Percentiles rank a stretch among this genome's conserved stretches.
Conservation (phyloP, 2,797 vertebrate species). For the Crenichthys baileyi region DNA sequence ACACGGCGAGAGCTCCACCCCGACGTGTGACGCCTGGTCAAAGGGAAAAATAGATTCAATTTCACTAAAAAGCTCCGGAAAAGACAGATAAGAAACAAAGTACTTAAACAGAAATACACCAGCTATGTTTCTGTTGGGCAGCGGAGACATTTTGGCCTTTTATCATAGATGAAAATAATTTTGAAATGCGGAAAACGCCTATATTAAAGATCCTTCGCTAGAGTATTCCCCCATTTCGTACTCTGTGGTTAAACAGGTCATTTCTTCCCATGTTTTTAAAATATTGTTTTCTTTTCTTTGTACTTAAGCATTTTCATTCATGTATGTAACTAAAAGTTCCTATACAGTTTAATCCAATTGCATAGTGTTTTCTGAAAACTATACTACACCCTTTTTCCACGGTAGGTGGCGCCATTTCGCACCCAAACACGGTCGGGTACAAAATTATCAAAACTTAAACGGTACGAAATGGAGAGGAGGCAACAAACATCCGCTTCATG, state of each 20-base stretch:
- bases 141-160: background rate
- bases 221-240: too few species aligned
- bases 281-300: background rate
- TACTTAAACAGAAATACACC: background rate
- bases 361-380: too few species aligned
- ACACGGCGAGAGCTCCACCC: constrained; percentile 15
- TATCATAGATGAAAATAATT: background rate
- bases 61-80: background rate
- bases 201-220: background rate
- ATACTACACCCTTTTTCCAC: too few species aligned
- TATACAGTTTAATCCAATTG: too few species aligned
- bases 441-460: too few species aligned
- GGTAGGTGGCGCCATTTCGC: too few species aligned
- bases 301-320: too few species aligned
- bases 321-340: too few species aligned
- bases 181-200: background rate
- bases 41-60: background rate
- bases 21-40: background rate
- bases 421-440: too few species aligned
- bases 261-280: background rate
- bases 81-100: background rate
- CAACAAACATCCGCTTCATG: too few species aligned
- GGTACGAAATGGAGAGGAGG: too few species aligned
- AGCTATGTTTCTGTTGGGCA: background rate
- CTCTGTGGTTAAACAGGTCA: too few species aligned